phyloP scores from a whole-genome alignment of 1,140 invertebrate species.

The Micrasema longulum region DNA sequence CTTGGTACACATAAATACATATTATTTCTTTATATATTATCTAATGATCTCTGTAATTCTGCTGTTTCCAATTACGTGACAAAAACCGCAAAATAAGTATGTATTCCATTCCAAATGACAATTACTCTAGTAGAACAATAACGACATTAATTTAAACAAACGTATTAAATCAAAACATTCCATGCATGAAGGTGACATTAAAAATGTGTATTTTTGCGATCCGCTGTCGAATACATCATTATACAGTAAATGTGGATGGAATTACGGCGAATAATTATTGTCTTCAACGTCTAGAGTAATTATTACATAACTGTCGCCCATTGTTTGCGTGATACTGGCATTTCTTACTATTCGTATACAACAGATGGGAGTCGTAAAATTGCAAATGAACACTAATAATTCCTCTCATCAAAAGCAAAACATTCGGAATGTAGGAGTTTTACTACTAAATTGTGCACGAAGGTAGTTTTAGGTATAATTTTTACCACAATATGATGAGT shows the following conservation, averaged over 20 bases:
- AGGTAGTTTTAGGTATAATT: too few species aligned
- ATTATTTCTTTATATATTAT: too few species aligned
- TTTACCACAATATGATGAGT: too few species aligned
- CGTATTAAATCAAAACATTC: slow-evolving; percentile 16
- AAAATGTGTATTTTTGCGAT: slow-evolving; percentile 17
- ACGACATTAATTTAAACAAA: slow-evolving; percentile 24
- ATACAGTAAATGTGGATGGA: slow-evolving; percentile 3
- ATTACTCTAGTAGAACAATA: slow-evolving; percentile 30
- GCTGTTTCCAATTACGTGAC: slow-evolving; percentile 12
- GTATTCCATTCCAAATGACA: slow-evolving; percentile 26
- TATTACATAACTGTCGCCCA: slow-evolving; percentile 24
- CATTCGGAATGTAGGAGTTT: too few species aligned
- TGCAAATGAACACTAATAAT: neutral
- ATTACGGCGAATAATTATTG: neutral
- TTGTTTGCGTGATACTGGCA: slow-evolving; percentile 7
- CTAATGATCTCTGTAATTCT: neutral
- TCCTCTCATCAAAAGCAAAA: too few species aligned
- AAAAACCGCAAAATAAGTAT: slow-evolving; percentile 31
- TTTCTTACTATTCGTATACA: slow-evolving; percentile 1
- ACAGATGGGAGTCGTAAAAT: slow-evolving; percentile 15
- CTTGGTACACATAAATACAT: too few species aligned
- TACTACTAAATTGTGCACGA: too few species aligned
- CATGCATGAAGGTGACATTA: slow-evolving; percentile 36
- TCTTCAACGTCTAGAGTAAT: slow-evolving; percentile 9
- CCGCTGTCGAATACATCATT: slow-evolving; percentile 18